These are phyloP conservation scores for Masticophis lateralis DNA, from an alignment of 2,797 vertebrate genomes.

Conservation along the genomic window DNA sequence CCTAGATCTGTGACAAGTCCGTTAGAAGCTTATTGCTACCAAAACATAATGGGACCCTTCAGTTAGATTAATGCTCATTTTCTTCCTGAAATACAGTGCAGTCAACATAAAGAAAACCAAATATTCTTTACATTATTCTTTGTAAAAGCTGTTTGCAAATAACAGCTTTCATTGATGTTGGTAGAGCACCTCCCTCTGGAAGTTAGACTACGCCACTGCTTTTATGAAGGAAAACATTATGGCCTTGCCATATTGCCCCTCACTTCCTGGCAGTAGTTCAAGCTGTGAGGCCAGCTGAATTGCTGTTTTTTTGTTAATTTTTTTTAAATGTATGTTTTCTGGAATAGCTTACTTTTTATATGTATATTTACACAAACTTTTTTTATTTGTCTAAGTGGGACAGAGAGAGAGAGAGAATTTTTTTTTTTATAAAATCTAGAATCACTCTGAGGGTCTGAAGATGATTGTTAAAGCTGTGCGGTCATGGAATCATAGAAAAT, in stretches of 20 bases:
- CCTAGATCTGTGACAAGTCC: neutral
- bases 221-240: neutral
- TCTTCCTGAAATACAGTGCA: neutral
- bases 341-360: neutral
- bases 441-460: neutral
- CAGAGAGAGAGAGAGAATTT: neutral
- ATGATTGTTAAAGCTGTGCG: neutral
- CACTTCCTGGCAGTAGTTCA: neutral
- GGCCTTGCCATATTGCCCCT: neutral
- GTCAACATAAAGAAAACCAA: neutral
- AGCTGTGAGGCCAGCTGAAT: neutral
- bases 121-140: slow-evolving; percentile 1
- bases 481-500: neutral
- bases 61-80: slow-evolving; percentile 5
- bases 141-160: neutral
- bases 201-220: neutral
- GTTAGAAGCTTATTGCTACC: slow-evolving; percentile 3
- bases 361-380: neutral
- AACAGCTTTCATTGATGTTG: neutral
- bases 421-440: neutral
- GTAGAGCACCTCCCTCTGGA: neutral
- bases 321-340: neutral
- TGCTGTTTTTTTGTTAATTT: neutral
- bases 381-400: neutral
- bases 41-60: slow-evolving; percentile 6